Evolutionary conservation across 2,888 invertebrate species (phyloP).

Genomic region (Tetranychus piercei): DNA sequence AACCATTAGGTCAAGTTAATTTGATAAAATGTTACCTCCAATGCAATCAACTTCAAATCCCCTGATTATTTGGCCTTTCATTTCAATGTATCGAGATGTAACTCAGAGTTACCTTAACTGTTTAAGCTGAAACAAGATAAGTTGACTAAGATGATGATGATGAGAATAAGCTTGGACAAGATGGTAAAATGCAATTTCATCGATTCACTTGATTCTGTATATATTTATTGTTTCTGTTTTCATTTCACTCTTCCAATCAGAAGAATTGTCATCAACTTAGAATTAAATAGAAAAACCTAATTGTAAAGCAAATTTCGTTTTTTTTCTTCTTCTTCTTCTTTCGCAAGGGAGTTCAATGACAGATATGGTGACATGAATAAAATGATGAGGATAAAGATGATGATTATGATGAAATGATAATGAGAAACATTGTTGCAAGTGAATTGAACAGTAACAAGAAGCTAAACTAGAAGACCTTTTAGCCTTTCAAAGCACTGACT

Average conservation of each 20-base stretch:
- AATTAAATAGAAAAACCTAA: not conserved
- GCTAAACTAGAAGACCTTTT: not conserved
- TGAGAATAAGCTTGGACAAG: not conserved
- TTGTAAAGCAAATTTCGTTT: not conserved
- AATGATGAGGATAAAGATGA: not conserved
- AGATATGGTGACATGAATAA: not conserved
- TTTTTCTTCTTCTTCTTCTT: not conserved
- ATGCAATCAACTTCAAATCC: not conserved
- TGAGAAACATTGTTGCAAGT: not conserved
- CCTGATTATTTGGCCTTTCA: not conserved
- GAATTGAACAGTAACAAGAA: not conserved
- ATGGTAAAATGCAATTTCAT: not conserved
- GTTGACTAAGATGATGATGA: not conserved
- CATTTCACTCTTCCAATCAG: not conserved
- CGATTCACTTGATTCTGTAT: not conserved
- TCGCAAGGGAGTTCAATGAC: not conserved
- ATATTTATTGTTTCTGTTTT: not conserved
- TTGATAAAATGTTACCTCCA: not conserved
- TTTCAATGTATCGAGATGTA: not conserved
- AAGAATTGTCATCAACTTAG: not conserved
- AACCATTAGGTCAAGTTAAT: not conserved
- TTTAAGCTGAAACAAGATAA: not conserved
- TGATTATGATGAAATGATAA: not conserved
- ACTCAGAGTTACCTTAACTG: not conserved
- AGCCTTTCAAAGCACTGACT: too few relatives aligned